phyloP scores from a whole-genome alignment of 1,140 invertebrate species.

The Brachionus angularis region DNA sequence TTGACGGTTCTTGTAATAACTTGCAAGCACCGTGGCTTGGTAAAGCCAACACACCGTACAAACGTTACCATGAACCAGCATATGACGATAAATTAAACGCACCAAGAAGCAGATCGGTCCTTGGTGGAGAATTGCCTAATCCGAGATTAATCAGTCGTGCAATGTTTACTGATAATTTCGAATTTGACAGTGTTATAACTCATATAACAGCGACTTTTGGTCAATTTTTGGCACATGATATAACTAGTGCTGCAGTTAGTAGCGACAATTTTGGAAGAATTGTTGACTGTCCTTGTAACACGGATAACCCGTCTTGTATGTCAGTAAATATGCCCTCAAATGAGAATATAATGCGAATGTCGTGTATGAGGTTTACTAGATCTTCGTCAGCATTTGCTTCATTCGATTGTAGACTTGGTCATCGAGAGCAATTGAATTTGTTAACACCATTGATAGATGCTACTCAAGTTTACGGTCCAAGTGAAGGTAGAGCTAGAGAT shows the following conservation, averaged over 20 bases:
- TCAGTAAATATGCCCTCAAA: slow-evolving; percentile 34
- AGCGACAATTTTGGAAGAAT: slow-evolving; percentile 21
- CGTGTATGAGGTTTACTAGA: slow-evolving; percentile 33
- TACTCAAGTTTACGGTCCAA: slow-evolving; percentile 63
- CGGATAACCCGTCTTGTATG: not conserved
- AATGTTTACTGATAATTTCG: not conserved
- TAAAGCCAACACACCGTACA: slow-evolving; percentile 40
- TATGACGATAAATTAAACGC: not conserved
- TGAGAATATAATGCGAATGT: slow-evolving; percentile 37
- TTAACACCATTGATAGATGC: slow-evolving; percentile 78
- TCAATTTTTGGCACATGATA: slow-evolving; percentile 43
- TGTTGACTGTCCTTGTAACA: slow-evolving; percentile 26
- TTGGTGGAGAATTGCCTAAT: slow-evolving; percentile 11
- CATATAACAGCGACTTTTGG: slow-evolving; percentile 37
- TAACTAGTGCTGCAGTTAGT: slow-evolving; percentile 31
- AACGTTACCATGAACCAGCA: slow-evolving; percentile 21
- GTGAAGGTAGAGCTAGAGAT: not conserved
- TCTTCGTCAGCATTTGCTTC: slow-evolving; percentile 27
- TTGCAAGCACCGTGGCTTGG: slow-evolving; percentile 24
- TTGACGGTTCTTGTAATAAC: slow-evolving; percentile 43
- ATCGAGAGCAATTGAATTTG: slow-evolving; percentile 67
- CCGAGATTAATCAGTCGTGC: slow-evolving; percentile 19
- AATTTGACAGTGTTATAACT: slow-evolving; percentile 5
- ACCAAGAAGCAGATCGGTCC: not conserved
- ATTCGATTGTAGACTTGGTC: slow-evolving; percentile 25